These are phyloP conservation scores for Volucella inanis DNA, from an alignment of 2,888 invertebrate genomes.

Conservation along the genomic window DNA sequence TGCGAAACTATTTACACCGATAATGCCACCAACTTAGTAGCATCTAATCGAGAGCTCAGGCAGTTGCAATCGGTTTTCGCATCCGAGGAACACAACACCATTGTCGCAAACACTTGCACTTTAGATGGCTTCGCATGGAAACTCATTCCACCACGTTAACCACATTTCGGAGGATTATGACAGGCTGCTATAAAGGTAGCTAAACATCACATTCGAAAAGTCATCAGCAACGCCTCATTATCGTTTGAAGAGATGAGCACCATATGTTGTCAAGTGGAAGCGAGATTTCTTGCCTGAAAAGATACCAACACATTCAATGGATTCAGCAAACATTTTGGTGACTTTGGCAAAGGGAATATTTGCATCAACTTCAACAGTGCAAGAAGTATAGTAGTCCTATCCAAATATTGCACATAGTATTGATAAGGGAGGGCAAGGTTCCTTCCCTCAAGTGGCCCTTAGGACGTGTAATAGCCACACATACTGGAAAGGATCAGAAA, in stretches of 20 bases:
- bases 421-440: background rate
- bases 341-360: constrained; percentile 1
- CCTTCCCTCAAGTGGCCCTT: too few relatives aligned
- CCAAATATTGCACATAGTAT: constrained; percentile 4
- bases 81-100: background rate
- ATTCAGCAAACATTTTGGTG: constrained; percentile 23
- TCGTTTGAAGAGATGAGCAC: constrained; percentile 10
- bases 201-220: constrained; percentile 9
- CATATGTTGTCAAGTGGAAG: constrained; percentile 21
- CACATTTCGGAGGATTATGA: constrained; percentile 11
- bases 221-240: background rate
- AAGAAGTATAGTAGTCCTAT: background rate
- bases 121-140: constrained; percentile 14
- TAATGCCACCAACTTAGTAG: constrained; percentile 23
- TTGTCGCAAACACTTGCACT: constrained; percentile 4
- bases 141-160: constrained; percentile 3
- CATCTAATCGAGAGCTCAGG: background rate
- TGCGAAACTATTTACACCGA: constrained; percentile 18
- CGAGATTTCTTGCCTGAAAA: constrained; percentile 18
- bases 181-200: constrained; percentile 19
- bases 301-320: constrained; percentile 54
- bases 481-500: constrained; percentile 5
- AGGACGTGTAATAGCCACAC: background rate
- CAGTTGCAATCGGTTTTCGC: too few relatives aligned
- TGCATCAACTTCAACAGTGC: constrained; percentile 17